Conservation (phyloP, 2,113 vertebrate genomes). For the Hydrolagus affinis region DNA sequence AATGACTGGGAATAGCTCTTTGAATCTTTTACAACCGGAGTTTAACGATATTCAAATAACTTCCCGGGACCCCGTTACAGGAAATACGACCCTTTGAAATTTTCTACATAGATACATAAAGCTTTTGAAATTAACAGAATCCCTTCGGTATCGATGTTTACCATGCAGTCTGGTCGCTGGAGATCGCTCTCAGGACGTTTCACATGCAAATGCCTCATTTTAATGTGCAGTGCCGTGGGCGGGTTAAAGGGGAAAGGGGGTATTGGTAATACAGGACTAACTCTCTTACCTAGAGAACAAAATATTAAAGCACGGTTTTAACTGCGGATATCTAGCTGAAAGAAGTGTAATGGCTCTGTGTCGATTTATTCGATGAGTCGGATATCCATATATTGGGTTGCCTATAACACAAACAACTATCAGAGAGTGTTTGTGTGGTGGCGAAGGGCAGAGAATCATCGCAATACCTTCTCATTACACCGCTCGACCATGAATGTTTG, state of each 20-base stretch:
- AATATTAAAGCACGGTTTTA: background rate
- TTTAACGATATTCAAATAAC: constrained; percentile 31
- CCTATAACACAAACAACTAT: background rate
- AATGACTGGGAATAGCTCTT: constrained; percentile 12
- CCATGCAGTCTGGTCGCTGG: constrained; percentile 12
- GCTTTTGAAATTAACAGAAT: constrained; percentile 24
- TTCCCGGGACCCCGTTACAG: background rate
- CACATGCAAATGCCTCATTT: constrained; percentile 25
- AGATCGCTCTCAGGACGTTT: constrained; percentile 16
- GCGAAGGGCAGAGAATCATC: no score
- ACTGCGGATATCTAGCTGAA: background rate
- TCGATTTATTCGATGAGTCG: background rate
- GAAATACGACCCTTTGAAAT: constrained; percentile 17
- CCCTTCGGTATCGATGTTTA: constrained; percentile 19
- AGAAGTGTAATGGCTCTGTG: background rate
- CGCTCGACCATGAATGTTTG: background rate
- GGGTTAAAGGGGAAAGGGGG: background rate
- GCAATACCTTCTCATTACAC: background rate
- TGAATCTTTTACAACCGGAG: constrained; percentile 30
- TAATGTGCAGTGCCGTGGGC: background rate
- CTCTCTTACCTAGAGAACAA: background rate
- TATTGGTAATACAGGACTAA: background rate
- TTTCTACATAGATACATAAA: constrained; percentile 2
- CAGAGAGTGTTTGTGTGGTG: no score
- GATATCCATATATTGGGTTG: background rate